Evolutionary conservation across 2,888 invertebrate genomes (phyloP).

Genomic region (Callimorpha dominula): DNA sequence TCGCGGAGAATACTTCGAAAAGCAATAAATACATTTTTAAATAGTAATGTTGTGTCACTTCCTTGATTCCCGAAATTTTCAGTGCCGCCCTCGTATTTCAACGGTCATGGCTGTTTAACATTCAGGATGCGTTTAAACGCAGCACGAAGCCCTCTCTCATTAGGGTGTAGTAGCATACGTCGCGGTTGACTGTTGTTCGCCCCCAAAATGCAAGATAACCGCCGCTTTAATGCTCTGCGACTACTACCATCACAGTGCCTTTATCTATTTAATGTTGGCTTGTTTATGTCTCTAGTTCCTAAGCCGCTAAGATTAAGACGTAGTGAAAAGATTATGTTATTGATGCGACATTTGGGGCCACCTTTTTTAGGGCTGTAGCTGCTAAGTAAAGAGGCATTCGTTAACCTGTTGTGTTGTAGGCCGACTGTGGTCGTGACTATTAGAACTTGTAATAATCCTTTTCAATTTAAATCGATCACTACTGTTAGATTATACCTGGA

Average conservation of each 20-base stretch:
- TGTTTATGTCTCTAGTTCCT: slow-evolving; percentile 26
- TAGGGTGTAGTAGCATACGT: slow-evolving; percentile 29
- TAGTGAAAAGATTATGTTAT: too few species aligned
- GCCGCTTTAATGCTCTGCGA: slow-evolving; percentile 38
- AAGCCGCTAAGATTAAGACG: background rate
- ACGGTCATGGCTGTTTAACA: slow-evolving; percentile 24
- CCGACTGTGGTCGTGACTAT: background rate
- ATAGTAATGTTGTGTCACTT: too few species aligned
- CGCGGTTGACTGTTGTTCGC: slow-evolving; percentile 27
- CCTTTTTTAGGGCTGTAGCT: background rate
- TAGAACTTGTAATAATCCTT: too few species aligned
- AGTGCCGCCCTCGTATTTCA: too few species aligned
- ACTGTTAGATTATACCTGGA: too few species aligned
- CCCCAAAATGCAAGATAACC: slow-evolving; percentile 43
- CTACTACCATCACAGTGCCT: slow-evolving; percentile 42
- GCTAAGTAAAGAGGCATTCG: background rate
- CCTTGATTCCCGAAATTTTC: too few species aligned
- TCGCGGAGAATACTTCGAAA: too few species aligned
- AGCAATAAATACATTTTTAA: too few species aligned
- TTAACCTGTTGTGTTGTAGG: too few species aligned
- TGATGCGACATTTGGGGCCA: too few species aligned
- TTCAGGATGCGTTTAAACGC: slow-evolving; percentile 35
- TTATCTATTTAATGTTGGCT: slow-evolving; percentile 34
- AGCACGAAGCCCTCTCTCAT: slow-evolving; percentile 39
- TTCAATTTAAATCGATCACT: too few species aligned